Base-by-base conservation (phyloP, 2,113 vertebrate genomes). In the Python bivittatus region DNA sequence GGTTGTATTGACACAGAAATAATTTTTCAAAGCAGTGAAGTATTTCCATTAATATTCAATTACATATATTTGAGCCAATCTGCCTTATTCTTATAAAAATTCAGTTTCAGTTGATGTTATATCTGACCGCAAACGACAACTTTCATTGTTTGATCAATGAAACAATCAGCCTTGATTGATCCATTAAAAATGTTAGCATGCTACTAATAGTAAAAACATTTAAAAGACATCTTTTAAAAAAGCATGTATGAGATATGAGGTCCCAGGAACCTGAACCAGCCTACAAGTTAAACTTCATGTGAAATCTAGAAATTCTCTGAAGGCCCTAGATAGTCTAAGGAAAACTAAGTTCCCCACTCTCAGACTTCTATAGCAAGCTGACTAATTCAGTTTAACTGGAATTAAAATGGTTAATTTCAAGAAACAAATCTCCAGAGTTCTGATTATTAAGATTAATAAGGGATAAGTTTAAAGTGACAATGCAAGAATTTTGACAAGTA, bases 131-230 rank as follows among this genome's bases (percentile, higher is more conserved):
- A 79, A 64, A 89, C 60, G 72, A 38, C 86, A 92, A 88, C 54
- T 88, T 92, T 88, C 54, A 84, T 92, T 89, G 38, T 88, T 92
- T 89, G n/a, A n/a, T n/a, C n/a, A n/a, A n/a, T n/a, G n/a, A n/a
- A n/a, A n/a, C 54, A 52, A 44, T 61, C 22, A 60, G 44, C 29
- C 29, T 7, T 92, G 68, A 92, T 84, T 60, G 38, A 88, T 61
- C 84, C 87, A 92, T 92, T 92, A 89, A 57, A 72, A 79, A 92
- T 88, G 53, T 54, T 79, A 79, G 56, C 52, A 72, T 72, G 60
- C 48, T 42, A 87, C 12, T 88, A 56, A 88, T 64, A 89, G 72
- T 22, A 38, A 60, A 48, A 84, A 44, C 6, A 27, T 48, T 12
- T 88, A 53, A 72, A 72, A 60, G 85, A 17, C 57, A 68, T 88